phyloP scores from a whole-genome alignment of 2,797 vertebrate genomes.

The Emydoidea blandingii region DNA sequence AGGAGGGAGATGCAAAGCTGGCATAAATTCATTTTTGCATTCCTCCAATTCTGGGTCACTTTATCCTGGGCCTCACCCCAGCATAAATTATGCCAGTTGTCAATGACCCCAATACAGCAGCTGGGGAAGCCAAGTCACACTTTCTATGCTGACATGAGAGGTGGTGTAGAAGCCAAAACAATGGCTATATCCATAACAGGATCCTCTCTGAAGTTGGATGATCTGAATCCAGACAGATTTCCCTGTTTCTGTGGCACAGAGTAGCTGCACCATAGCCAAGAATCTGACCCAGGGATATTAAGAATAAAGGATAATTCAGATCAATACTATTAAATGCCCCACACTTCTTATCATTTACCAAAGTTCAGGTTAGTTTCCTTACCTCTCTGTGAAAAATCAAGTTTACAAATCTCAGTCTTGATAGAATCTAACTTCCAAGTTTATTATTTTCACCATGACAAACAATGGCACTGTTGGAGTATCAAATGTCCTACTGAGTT shows the following conservation, averaged over 20 bases:
- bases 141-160: neutral
- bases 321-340: conserved; percentile 11
- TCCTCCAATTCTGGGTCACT: neutral
- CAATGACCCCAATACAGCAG: neutral
- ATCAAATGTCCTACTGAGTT: conserved; percentile 26
- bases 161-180: neutral
- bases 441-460: conserved; percentile 32
- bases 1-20: neutral
- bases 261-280: neutral
- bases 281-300: neutral
- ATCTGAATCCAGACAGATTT: neutral
- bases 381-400: conserved; percentile 25
- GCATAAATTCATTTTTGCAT: neutral
- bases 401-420: conserved; percentile 38
- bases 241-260: neutral
- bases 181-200: neutral
- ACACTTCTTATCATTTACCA: neutral
- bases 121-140: neutral
- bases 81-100: neutral
- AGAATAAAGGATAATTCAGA: neutral
- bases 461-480: neutral
- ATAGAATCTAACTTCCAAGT: conserved; percentile 37
- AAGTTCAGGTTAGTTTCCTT: neutral
- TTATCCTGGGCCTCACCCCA: neutral
- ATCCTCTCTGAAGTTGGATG: neutral